Evolutionary conservation across 2,888 invertebrate species (phyloP).

Genomic region (Aleiodes alternator): DNA sequence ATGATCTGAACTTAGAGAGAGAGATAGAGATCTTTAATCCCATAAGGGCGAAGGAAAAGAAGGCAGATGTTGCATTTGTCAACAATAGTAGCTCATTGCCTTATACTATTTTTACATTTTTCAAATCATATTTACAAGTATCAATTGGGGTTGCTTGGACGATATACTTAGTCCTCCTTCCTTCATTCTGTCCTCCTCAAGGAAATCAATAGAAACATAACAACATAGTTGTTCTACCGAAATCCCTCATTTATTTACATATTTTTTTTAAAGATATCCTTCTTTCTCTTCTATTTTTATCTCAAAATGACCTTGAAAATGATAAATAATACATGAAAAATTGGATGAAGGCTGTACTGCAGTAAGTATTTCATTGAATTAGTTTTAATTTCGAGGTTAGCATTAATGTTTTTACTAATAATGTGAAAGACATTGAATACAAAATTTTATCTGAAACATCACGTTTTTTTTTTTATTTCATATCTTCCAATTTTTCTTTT

Average conservation of each 20-base stretch:
- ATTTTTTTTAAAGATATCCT: slow-evolving; percentile 24
- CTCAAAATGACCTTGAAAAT: neutral
- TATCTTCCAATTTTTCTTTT: too few relatives aligned
- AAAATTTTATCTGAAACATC: too few relatives aligned
- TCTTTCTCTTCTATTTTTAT: slow-evolving; percentile 3
- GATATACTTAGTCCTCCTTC: slow-evolving; percentile 66
- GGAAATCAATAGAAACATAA: slow-evolving; percentile 63
- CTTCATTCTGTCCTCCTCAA: slow-evolving; percentile 54
- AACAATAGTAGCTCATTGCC: too few relatives aligned
- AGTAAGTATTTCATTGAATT: neutral
- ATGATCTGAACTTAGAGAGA: too few relatives aligned
- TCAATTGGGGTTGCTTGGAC: slow-evolving; percentile 40
- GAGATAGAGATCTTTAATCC: too few relatives aligned
- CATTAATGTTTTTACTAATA: neutral
- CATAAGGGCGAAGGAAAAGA: too few relatives aligned
- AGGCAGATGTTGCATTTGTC: too few relatives aligned
- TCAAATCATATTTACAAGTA: neutral
- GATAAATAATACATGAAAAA: neutral
- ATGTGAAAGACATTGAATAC: too few relatives aligned
- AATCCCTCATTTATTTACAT: slow-evolving; percentile 35
- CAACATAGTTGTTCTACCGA: slow-evolving; percentile 54
- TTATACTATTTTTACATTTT: too few relatives aligned
- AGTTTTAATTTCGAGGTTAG: slow-evolving; percentile 16
- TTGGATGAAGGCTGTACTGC: neutral
- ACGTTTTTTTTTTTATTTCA: too few relatives aligned